Conservation (phyloP, 2,888 invertebrate species). For the Amphipyra berbera region DNA sequence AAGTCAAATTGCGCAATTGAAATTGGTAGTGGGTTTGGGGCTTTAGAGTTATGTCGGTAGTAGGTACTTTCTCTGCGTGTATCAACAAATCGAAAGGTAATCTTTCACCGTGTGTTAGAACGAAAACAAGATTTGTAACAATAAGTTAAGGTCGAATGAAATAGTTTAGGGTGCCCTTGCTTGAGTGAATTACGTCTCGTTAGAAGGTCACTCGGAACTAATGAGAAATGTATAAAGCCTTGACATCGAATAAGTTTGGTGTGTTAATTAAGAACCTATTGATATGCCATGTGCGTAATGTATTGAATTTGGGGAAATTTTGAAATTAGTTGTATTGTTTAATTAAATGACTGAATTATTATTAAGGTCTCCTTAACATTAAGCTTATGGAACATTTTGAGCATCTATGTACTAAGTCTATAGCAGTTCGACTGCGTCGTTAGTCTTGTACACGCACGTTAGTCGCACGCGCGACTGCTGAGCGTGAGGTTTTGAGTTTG, state of each 20-base stretch:
- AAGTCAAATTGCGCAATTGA: too few species aligned
- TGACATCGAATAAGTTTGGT: constrained; percentile 42
- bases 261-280: constrained; percentile 38
- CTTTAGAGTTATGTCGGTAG: too few species aligned
- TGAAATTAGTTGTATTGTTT: constrained; percentile 15
- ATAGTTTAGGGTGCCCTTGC: constrained; percentile 47
- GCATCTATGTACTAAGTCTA: not conserved
- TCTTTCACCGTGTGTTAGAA: constrained; percentile 14
- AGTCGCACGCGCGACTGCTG: too few species aligned
- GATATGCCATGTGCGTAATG: constrained; percentile 12
- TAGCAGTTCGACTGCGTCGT: too few species aligned
- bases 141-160: constrained; percentile 38
- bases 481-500: too few species aligned
- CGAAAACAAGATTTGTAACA: constrained; percentile 41
- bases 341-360: not conserved
- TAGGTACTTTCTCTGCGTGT: constrained; percentile 15
- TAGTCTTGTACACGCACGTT: too few species aligned
- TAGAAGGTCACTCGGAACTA: constrained; percentile 45
- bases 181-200: constrained; percentile 32
- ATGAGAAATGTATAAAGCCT: constrained; percentile 46
- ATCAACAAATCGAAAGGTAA: constrained; percentile 26
- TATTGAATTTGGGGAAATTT: constrained; percentile 20
- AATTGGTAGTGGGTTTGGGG: too few species aligned
- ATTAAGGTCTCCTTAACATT: constrained; percentile 8
- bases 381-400: not conserved